Evolutionary conservation across 1,140 invertebrate genomes (phyloP).

Genomic region (Camponotus vicinus): DNA sequence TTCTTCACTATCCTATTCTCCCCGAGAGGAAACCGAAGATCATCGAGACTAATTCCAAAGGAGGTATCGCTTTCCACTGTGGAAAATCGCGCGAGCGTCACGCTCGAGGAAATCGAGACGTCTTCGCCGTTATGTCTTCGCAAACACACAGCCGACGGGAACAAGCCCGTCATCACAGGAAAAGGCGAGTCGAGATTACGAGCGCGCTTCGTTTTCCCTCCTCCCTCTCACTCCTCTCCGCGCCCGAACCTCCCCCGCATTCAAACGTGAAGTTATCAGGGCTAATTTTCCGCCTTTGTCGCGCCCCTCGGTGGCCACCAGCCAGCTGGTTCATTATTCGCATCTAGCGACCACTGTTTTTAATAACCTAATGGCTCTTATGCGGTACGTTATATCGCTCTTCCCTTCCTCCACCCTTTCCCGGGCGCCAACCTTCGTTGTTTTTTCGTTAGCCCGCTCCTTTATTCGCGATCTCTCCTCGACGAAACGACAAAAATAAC

Average conservation of each 20-base stretch:
- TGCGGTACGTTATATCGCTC: constrained; percentile 78
- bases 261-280: constrained; percentile 81
- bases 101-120: constrained; percentile 45
- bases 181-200: constrained; percentile 56
- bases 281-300: constrained; percentile 83
- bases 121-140: constrained; percentile 39
- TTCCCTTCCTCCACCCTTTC: not conserved
- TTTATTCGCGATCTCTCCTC: constrained; percentile 70
- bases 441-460: constrained; percentile 66
- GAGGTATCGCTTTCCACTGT: constrained; percentile 26
- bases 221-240: not conserved
- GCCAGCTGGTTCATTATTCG: constrained; percentile 74
- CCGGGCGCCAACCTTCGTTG: not conserved
- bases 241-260: constrained; percentile 65
- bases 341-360: constrained; percentile 81
- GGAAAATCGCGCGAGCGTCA: constrained; percentile 42
- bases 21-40: constrained; percentile 46
- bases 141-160: constrained; percentile 37
- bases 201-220: constrained; percentile 59
- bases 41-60: constrained; percentile 48
- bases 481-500: constrained; percentile 71
- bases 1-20: not conserved
- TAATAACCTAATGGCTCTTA: constrained; percentile 86
- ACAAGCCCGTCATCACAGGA: constrained; percentile 46
- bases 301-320: constrained; percentile 71